These are phyloP conservation scores for Cyphomyrmex costatus DNA, from an alignment of 1,140 invertebrate genomes.

Conservation along the genomic window DNA sequence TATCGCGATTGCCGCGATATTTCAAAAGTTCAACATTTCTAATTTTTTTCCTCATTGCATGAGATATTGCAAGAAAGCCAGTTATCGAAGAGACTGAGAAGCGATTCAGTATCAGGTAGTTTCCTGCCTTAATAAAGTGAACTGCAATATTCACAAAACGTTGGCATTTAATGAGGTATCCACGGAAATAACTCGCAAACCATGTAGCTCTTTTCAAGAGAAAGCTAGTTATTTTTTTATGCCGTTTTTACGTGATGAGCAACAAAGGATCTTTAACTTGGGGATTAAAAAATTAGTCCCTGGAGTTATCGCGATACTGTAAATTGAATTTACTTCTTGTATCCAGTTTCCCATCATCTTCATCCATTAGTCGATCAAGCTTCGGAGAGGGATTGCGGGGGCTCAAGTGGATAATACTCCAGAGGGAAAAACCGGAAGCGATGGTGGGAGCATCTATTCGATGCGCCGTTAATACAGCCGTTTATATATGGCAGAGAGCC, in stretches of 20 bases:
- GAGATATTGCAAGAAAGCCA: neutral
- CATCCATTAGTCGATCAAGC: constrained; percentile 45
- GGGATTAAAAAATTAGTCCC: neutral
- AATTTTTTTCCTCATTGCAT: neutral
- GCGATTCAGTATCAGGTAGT: too few relatives aligned
- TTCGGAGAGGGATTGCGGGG: neutral
- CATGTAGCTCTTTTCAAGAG: too few relatives aligned
- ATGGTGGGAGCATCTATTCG: constrained; percentile 7
- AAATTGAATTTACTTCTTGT: constrained; percentile 36
- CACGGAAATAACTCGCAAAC: too few relatives aligned
- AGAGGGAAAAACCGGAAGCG: constrained; percentile 35
- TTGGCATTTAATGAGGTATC: too few relatives aligned
- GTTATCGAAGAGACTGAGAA: too few relatives aligned
- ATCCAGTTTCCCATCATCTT: constrained; percentile 15
- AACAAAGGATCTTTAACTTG: neutral
- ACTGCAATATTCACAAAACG: too few relatives aligned
- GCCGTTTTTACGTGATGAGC: neutral
- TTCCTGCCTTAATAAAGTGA: too few relatives aligned
- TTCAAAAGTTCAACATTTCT: neutral
- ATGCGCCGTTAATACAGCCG: constrained; percentile 28
- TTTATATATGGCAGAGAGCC: neutral
- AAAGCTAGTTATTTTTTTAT: neutral
- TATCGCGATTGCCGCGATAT: neutral
- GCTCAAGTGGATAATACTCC: constrained; percentile 23
- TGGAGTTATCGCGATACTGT: neutral